Evolutionary conservation across 2,888 invertebrate species (phyloP), one percentile per base, ranked within the genome.

Genomic region (Drosophila niveifrons): DNA sequence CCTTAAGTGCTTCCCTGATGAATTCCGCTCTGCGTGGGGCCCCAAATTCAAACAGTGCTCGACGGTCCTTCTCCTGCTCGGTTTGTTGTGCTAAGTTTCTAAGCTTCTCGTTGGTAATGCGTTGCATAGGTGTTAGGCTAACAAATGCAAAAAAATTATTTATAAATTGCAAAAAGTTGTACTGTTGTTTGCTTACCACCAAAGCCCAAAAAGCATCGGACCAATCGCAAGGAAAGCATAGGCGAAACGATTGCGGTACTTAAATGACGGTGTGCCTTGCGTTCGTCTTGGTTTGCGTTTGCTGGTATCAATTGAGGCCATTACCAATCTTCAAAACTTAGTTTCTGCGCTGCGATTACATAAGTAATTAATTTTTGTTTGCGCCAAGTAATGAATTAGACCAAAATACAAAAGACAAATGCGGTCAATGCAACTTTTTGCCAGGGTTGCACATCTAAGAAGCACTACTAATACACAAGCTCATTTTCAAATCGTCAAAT

Each of bases 221-320:
- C 92, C 93, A n/a, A 93, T 50, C 36, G 91, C 90, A 70, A 95
- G 44, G 8, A 93, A 67, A 29, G 93, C 93, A 17, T 92, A 78
- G 10, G 94, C 94, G 74, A 94, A 92, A 66, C 93, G 92, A 90
- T 95, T 95, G 72, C 95, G 92, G 66, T 93, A 93, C 70, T 82
- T 89, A 74, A 93, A 94, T 52, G 95, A 94, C 47, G 95, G 95
- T 46, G 95, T 95, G 79, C 95, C 95, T 91, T 93, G 93, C 67
- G 95, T 91, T 92, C 94, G 93, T 91, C 95, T 93, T 72, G 95
- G 95, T 93, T 95, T 95, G 90, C 95, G 93, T 90, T 93, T 93
- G 75, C 92, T 93, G 56, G 93, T 92, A 92, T 94, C 94, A 68
- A 79, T 87, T 36, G 79, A 70, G 47, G 81, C 90, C 90, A 91